Conservation (phyloP, 2,113 vertebrate species). For the Diadophis punctatus region DNA sequence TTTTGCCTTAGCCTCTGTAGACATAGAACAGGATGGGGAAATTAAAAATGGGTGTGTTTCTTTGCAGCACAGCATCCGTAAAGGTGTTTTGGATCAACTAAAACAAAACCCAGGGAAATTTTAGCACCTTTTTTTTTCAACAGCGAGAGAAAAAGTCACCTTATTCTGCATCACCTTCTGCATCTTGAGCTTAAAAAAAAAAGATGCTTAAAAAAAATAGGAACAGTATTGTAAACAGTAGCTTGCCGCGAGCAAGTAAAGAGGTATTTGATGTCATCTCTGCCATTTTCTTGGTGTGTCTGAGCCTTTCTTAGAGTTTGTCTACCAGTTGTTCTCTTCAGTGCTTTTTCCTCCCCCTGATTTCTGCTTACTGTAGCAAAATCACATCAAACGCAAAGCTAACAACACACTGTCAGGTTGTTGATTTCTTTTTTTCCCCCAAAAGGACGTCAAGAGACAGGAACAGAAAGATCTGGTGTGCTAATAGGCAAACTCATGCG, state of each 20-base stretch:
- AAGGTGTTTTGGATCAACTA: neutral
- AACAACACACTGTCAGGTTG: slow-evolving; percentile 68
- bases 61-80: neutral
- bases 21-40: neutral
- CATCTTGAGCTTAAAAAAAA: neutral
- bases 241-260: neutral
- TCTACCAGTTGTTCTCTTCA: slow-evolving; percentile 44
- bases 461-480: slow-evolving; percentile 68
- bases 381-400: slow-evolving; percentile 72
- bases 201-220: neutral
- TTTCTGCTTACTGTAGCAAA: slow-evolving; percentile 66
- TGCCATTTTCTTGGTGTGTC: slow-evolving; percentile 40
- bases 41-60: neutral
- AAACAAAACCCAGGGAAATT: too few relatives aligned
- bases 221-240: neutral
- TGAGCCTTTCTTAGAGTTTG: slow-evolving; percentile 42
- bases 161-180: neutral
- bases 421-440: slow-evolving; percentile 11
- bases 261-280: slow-evolving; percentile 14
- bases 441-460: slow-evolving; percentile 70
- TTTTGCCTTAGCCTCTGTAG: neutral
- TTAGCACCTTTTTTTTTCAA: neutral
- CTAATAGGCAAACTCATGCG: slow-evolving; percentile 86
- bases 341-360: neutral
- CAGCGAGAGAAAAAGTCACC: neutral